A percentile compares a stretch with the other conserved stretches of the same genome.
Evolutionary conservation across 2,888 invertebrate species (phyloP).

Genomic region (Agelastica alni): DNA sequence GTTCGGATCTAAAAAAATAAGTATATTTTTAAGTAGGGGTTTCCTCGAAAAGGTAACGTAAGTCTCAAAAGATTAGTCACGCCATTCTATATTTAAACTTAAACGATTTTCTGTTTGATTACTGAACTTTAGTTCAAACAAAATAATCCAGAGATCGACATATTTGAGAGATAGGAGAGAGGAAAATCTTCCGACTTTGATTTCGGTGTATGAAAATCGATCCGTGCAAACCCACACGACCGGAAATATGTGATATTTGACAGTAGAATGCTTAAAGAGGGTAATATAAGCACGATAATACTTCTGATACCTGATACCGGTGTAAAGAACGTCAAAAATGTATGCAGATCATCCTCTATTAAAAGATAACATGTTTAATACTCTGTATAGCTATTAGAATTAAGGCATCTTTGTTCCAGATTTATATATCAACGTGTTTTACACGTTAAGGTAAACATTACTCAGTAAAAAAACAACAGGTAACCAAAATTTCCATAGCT

Average conservation of each 20-base stretch:
- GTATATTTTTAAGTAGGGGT: background rate
- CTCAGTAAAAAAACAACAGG: no score
- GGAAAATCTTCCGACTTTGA: background rate
- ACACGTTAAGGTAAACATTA: no score
- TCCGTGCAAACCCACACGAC: background rate
- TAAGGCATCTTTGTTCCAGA: no score
- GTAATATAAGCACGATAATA: background rate
- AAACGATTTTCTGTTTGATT: constrained; percentile 7
- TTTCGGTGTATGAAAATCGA: background rate
- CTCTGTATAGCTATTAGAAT: no score
- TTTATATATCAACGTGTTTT: no score
- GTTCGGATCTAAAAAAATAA: no score
- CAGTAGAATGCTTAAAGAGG: background rate
- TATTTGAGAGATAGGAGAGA: background rate
- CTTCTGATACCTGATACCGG: background rate
- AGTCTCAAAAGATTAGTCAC: background rate
- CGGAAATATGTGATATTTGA: constrained; percentile 6
- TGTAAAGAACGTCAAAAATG: background rate
- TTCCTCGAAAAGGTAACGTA: background rate
- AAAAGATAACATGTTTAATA: no score
- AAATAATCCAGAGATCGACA: constrained; percentile 3
- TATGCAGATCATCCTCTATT: background rate
- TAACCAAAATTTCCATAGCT: no score
- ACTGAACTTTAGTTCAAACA: constrained; percentile 11
- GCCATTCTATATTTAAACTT: background rate